Evolutionary conservation across 2,113 vertebrate genomes (phyloP), one percentile per base, ranked within the genome.

Genomic region (Baryphthengus martii): DNA sequence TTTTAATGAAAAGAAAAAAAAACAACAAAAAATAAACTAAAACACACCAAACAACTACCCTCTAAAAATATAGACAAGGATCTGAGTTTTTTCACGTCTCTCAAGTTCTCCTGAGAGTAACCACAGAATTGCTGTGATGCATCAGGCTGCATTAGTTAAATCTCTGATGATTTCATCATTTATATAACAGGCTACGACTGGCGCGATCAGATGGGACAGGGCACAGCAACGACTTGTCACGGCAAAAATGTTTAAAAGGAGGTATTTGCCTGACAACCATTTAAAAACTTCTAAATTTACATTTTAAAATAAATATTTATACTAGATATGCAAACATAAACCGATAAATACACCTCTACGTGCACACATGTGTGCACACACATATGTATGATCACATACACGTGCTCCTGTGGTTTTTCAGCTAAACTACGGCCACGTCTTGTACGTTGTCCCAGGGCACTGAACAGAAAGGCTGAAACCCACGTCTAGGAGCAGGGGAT

Each of bases 331-430:
- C 89, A 89, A 83, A 76, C 58, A 33, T 0, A 45, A 86, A 91
- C 10, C 74, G 75, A 45, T 88, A 92, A 90, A 80, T 84, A 52
- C 2, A 83, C 68, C 58, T 44, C 31, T 85, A 68, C 78, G 63
- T 44, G 78, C 67, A 65, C 40, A 45, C 75, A 44, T 37, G 75
- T 74, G 80, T 33, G 24, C 77, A 68, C 78, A 91, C 94, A 91
- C 61, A 25, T 14, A 73, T 55, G 87, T 89, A 26, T 91, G 93
- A 94, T 90, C 37, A 76, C 67, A 83, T n/a, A 59, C 91, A 94
- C 58, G 8, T 70, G 81, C 67, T 90, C 82, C 72, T 77, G 90
- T 63, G 75, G 65, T 86, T 96, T 95, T 39, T 75, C 88, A 73
- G 59, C 67, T 71, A 74, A 96, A 71, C 82, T 23, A n/a, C 61